Conservation (phyloP, 2,888 invertebrate genomes). For the Rotaria sp. region DNA sequence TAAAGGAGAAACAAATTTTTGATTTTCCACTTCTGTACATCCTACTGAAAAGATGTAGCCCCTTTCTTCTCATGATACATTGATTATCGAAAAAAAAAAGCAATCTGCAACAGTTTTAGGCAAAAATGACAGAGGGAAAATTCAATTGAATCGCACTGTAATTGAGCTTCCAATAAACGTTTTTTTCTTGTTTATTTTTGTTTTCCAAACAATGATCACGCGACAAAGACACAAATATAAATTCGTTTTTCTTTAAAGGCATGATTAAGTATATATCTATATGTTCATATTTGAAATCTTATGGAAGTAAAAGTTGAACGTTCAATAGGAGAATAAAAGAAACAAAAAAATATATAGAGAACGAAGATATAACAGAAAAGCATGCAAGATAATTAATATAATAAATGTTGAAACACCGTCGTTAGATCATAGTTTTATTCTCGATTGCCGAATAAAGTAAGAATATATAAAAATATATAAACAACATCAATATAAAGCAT, state of each 20-base stretch:
- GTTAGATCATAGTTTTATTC: background rate
- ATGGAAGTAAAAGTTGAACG: background rate
- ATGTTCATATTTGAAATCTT: background rate
- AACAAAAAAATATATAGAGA: background rate
- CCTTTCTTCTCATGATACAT: no score
- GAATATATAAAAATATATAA: slow-evolving; percentile 23
- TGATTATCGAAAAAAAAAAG: no score
- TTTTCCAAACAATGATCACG: background rate
- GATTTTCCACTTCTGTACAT: no score
- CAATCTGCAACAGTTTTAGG: no score
- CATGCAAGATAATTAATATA: background rate
- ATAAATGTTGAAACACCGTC: no score
- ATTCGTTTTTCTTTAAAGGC: background rate
- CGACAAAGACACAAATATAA: background rate
- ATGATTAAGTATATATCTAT: background rate
- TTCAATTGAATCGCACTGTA: no score
- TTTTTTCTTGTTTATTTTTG: background rate
- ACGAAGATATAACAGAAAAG: background rate
- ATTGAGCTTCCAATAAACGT: no score
- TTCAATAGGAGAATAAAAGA: background rate
- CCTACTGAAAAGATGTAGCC: no score
- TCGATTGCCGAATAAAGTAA: background rate
- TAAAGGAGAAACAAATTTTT: no score
- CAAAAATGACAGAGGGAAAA: no score
- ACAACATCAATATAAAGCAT: slow-evolving; percentile 26